Percentiles rank a stretch among this genome's conserved stretches.
phyloP scores from a whole-genome alignment of 2,888 invertebrate genomes.

The Azorinus chamasolen region DNA sequence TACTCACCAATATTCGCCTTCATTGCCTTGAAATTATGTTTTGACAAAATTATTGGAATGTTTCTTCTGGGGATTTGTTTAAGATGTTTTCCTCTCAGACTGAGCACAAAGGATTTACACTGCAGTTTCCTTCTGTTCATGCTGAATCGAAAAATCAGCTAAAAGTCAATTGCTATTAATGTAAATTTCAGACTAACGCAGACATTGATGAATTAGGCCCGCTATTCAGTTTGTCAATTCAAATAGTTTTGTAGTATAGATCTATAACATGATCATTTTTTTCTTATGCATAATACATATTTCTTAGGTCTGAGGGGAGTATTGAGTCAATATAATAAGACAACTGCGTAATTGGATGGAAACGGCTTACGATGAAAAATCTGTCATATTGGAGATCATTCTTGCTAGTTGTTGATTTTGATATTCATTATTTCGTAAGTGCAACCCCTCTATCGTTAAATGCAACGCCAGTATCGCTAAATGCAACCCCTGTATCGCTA shows the following conservation, averaged over 20 bases:
- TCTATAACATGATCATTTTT: constrained; percentile 1
- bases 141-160: constrained; percentile 4
- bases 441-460: too few relatives aligned
- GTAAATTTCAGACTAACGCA: constrained; percentile 1
- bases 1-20: neutral
- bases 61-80: neutral
- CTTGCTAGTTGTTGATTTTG: too few relatives aligned
- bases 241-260: neutral
- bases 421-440: too few relatives aligned
- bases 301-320: neutral
- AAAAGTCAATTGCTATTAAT: constrained; percentile 12
- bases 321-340: too few relatives aligned
- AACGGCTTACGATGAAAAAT: too few relatives aligned
- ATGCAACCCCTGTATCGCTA: too few relatives aligned
- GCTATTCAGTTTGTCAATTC: constrained; percentile 9
- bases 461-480: too few relatives aligned
- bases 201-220: constrained; percentile 5
- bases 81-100: too few relatives aligned
- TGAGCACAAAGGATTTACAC: neutral
- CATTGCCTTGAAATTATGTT: neutral
- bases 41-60: neutral
- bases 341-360: too few relatives aligned
- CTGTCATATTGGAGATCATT: too few relatives aligned
- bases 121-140: neutral
- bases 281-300: constrained; percentile 4